Conservation (phyloP, 2,113 vertebrate genomes). For the Neodon shergylaensis region DNA sequence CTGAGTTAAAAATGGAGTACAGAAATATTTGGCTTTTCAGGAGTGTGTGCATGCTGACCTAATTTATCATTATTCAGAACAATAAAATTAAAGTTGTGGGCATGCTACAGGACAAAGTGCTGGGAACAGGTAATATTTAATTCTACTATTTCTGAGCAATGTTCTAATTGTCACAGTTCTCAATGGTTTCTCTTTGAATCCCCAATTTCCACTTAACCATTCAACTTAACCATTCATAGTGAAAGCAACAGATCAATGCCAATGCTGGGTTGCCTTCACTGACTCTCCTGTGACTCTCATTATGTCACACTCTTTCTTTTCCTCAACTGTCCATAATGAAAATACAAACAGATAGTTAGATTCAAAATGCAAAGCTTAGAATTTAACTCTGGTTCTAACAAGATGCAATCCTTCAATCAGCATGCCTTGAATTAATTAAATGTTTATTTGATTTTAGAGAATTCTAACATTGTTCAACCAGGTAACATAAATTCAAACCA, state of each 20-base stretch:
- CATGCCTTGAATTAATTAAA: background rate
- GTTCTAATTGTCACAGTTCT: background rate
- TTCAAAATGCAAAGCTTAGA: background rate
- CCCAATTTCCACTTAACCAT: accelerated
- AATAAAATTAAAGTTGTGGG: background rate
- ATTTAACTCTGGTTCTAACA: conserved; percentile 11
- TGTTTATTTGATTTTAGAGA: background rate
- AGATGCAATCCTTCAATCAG: background rate
- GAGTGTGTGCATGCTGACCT: background rate
- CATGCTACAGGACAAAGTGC: background rate
- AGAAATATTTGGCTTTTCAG: background rate
- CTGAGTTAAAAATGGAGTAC: background rate
- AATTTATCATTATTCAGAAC: background rate
- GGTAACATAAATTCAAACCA: background rate
- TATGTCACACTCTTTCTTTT: background rate
- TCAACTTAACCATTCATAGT: background rate
- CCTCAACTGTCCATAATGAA: background rate
- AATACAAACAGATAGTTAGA: background rate
- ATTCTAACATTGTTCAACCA: background rate
- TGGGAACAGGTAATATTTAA: background rate
- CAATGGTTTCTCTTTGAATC: background rate
- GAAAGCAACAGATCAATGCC: background rate
- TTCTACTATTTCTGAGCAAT: background rate
- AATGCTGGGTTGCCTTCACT: background rate
- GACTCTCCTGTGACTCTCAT: background rate